A percentile compares a stretch with the other conserved stretches of the same genome.
Conservation (phyloP, 2,797 vertebrate genomes). For the Balearica regulorum region DNA sequence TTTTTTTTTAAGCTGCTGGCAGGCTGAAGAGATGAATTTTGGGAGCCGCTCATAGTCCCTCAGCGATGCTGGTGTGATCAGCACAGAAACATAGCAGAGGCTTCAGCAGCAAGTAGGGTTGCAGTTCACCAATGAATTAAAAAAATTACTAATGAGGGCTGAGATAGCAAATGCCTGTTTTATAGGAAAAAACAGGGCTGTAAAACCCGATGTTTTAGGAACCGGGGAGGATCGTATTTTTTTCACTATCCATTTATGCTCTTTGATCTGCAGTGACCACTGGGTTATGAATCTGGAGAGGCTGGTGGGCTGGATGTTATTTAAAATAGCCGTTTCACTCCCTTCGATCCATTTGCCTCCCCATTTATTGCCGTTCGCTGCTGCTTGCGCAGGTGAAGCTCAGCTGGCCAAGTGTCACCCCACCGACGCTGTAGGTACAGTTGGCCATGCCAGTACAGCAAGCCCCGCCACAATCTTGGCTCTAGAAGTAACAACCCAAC, state of each 20-base stretch:
- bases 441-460: not conserved
- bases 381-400: not conserved
- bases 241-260: not conserved
- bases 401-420: not conserved
- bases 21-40: not conserved
- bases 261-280: not conserved
- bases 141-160: not conserved
- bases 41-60: not conserved
- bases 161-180: not conserved
- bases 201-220: not conserved
- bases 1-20: not conserved
- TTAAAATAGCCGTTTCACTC: not conserved
- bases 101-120: not conserved
- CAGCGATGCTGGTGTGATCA: not conserved
- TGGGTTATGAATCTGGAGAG: not conserved
- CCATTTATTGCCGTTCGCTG: not conserved
- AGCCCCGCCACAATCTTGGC: not conserved
- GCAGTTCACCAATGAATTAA: not conserved
- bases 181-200: not conserved
- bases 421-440: accelerated
- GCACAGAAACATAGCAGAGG: not conserved
- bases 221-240: not conserved
- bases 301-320: not conserved
- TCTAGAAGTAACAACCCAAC: not conserved
- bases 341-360: not conserved